Base-by-base conservation (phyloP, 2,797 vertebrate genomes). In the Esox lucius region DNA sequence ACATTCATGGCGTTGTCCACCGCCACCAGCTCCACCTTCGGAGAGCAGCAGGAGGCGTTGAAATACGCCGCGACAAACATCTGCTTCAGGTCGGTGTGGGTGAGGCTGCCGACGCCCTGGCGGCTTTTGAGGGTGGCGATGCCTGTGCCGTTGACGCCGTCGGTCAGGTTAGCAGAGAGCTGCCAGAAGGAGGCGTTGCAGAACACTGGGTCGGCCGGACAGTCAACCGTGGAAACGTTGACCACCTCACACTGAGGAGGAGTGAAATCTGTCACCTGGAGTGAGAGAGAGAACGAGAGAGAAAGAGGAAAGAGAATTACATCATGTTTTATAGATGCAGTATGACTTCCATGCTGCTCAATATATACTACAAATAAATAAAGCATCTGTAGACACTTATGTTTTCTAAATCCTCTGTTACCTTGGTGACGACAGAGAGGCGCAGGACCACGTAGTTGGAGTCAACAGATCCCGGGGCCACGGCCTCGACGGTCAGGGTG, bases 1-100 rank as follows among this genome's bases (percentile, higher is more conserved):
- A 91, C 90, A 22, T 94, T 93, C 48, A 92, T 91, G 46, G 80
- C 80, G 74, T 87, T 80, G 84, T 94, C 93, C 3, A 93, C 82
- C 39, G 88, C 87, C 4, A 87, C n/a, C 9, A 94, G 35, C 72
- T 89, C 87, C 1, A 92, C 86, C 9, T 82, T 81, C 56, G 90
- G 85, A 0, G 91, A 91, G 78, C 93, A 94, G 83, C 93, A 94
- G 51, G 93, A 89, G 26, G 90, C 85, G 0, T 69, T 87, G 83
- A 92, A 94, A 39, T 62, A 51, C 1, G 84, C 87, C 33, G 80
- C 33, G 28, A 90, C 26, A 2, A 82, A 1, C 0, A 78, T 11
- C 3, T 4, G 31, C 2, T 0, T 70, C 33, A 86, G 53, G 0
- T 64, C 1, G 12, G 64, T 80, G 71, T 77, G 2, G 0, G 67